Evolutionary conservation across 2,113 vertebrate genomes (phyloP).

Genomic region (Athene cunicularia): DNA sequence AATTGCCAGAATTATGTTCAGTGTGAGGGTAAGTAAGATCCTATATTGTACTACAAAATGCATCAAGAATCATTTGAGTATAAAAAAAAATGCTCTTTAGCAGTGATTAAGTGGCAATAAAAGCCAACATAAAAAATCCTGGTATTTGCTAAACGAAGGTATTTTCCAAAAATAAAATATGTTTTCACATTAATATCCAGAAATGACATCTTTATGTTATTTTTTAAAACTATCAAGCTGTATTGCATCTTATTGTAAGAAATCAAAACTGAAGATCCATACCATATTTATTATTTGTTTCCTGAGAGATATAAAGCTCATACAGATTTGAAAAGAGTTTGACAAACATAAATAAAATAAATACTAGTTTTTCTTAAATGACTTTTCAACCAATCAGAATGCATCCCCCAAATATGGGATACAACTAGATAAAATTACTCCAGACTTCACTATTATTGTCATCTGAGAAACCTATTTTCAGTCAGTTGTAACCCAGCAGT

Average conservation of each 20-base stretch:
- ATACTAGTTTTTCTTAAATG: not conserved
- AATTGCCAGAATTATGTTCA: not conserved
- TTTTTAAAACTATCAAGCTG: not conserved
- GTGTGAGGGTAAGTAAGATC: not conserved
- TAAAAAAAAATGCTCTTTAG: not conserved
- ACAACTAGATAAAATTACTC: not conserved
- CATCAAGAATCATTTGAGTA: not conserved
- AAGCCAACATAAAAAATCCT: not conserved
- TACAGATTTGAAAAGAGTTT: not conserved
- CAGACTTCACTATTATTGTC: not conserved
- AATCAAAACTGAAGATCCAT: not conserved
- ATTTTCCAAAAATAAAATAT: not conserved
- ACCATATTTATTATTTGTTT: not conserved
- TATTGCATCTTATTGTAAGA: not conserved
- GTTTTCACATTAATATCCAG: not conserved
- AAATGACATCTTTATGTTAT: not conserved
- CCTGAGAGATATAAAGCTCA: not conserved
- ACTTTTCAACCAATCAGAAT: not conserved
- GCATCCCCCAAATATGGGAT: not conserved
- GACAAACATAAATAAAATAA: not conserved
- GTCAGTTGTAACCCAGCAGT: not conserved
- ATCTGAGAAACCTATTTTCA: slow-evolving; percentile 25
- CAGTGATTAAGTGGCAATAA: not conserved
- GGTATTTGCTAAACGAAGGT: not conserved
- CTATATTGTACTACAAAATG: not conserved